These are phyloP conservation scores for Leptoclinus maculatus DNA, from an alignment of 2,797 vertebrate genomes.

Conservation along the genomic window DNA sequence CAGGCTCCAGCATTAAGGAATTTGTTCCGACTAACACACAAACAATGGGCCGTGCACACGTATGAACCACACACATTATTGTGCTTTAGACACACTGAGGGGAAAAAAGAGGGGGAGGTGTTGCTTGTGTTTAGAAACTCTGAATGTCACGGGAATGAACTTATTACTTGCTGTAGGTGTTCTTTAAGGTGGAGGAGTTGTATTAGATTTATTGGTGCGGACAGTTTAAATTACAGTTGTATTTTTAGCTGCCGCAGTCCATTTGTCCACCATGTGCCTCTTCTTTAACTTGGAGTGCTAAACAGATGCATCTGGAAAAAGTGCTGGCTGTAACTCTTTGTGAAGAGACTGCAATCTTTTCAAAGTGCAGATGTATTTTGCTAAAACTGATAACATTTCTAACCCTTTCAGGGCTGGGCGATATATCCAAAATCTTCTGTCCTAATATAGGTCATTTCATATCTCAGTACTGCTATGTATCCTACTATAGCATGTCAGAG, in stretches of 20 bases:
- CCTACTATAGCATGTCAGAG: too few species aligned
- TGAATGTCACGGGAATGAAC: constrained; percentile 4
- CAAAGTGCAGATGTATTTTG: background rate
- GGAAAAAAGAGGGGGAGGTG: background rate
- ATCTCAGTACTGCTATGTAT: too few species aligned
- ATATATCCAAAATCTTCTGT: too few species aligned
- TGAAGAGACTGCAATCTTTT: background rate
- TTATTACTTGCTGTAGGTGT: constrained; percentile 39
- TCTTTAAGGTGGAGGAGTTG: constrained; percentile 27
- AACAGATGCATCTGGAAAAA: constrained; percentile 24
- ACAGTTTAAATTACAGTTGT: constrained; percentile 36
- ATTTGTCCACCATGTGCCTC: constrained; percentile 25
- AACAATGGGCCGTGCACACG: constrained; percentile 3
- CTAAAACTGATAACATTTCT: background rate
- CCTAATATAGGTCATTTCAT: too few species aligned
- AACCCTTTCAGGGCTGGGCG: too few species aligned
- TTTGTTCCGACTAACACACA: constrained; percentile 21
- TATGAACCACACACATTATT: constrained; percentile 15
- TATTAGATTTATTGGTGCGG: constrained; percentile 18
- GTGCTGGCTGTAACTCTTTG: constrained; percentile 5
- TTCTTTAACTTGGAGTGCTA: constrained; percentile 2
- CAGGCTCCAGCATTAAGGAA: constrained; percentile 17
- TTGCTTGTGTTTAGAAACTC: constrained; percentile 17
- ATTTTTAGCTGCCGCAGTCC: constrained; percentile 38
- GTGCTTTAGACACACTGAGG: background rate